These are phyloP conservation scores for Scrobipalpa atriplicella DNA, from an alignment of 2,888 invertebrate genomes.

Conservation along the genomic window DNA sequence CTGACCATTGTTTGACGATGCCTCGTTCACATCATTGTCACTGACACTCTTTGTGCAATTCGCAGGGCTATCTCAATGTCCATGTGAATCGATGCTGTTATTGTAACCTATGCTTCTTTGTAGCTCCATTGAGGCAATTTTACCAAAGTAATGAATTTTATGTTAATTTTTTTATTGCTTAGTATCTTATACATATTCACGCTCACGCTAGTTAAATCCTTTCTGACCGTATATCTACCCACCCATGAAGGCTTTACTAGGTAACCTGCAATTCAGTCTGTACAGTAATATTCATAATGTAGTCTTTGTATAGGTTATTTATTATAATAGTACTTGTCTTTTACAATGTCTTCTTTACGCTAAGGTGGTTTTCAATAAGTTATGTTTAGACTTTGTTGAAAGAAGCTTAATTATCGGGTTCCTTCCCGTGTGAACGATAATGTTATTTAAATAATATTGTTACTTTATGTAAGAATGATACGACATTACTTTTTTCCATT, in stretches of 20 bases:
- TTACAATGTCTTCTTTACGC: too few relatives aligned
- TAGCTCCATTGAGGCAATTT: background rate
- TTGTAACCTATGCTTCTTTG: constrained; percentile 10
- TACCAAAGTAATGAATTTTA: background rate
- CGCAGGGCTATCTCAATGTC: constrained; percentile 24
- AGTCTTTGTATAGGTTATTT: background rate
- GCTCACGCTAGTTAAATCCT: background rate
- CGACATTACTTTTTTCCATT: constrained; percentile 31
- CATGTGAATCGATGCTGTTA: constrained; percentile 25
- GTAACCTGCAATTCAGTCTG: background rate
- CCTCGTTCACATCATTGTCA: constrained; percentile 30
- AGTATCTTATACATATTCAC: background rate
- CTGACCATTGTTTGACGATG: constrained; percentile 28
- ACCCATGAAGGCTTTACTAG: background rate
- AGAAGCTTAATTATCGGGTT: too few relatives aligned
- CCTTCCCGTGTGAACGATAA: too few relatives aligned
- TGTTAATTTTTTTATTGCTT: background rate
- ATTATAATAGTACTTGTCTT: too few relatives aligned
- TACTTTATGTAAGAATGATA: background rate
- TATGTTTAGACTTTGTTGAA: too few relatives aligned
- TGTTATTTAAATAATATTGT: too few relatives aligned
- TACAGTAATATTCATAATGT: background rate
- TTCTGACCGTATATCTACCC: background rate
- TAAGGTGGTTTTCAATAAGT: too few relatives aligned
- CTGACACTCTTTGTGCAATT: constrained; percentile 24